phyloP scores from a whole-genome alignment of 2,113 vertebrate species.

The Lutjanus erythropterus region DNA sequence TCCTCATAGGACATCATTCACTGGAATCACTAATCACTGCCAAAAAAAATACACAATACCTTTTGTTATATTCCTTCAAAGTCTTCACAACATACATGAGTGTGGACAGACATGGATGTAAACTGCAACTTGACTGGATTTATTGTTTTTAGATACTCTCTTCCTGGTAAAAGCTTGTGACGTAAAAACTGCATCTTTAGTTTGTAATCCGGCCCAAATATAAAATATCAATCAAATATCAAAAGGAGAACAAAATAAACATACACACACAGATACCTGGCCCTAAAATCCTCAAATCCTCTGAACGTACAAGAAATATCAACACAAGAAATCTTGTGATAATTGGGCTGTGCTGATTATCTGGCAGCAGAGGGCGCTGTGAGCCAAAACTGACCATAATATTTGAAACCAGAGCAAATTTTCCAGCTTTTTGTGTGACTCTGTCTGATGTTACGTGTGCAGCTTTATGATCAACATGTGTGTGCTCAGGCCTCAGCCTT shows the following conservation, averaged over 20 bases:
- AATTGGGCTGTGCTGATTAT: not conserved
- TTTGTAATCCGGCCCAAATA: not conserved
- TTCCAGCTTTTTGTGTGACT: constrained; percentile 1
- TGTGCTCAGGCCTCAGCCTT: constrained; percentile 32
- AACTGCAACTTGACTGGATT: too few relatives aligned
- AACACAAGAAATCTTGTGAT: not conserved
- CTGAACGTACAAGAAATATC: not conserved
- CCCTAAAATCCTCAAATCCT: not conserved
- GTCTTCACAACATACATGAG: too few relatives aligned
- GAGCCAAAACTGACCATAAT: constrained; percentile 8
- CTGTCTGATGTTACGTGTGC: constrained; percentile 20
- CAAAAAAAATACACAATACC: too few relatives aligned
- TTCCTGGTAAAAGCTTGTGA: not conserved
- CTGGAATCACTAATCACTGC: too few relatives aligned
- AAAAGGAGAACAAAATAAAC: not conserved
- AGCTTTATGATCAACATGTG: constrained; percentile 48
- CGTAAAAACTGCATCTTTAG: not conserved
- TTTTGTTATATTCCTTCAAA: too few relatives aligned
- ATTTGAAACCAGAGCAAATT: not conserved
- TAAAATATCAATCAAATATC: not conserved
- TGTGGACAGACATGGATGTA: too few relatives aligned
- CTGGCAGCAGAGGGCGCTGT: constrained; percentile 69
- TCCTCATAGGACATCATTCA: too few relatives aligned
- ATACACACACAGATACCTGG: not conserved
- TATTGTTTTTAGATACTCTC: not conserved